Conservation (phyloP, 2,888 invertebrate genomes). For the Trissoscelio sp. region DNA sequence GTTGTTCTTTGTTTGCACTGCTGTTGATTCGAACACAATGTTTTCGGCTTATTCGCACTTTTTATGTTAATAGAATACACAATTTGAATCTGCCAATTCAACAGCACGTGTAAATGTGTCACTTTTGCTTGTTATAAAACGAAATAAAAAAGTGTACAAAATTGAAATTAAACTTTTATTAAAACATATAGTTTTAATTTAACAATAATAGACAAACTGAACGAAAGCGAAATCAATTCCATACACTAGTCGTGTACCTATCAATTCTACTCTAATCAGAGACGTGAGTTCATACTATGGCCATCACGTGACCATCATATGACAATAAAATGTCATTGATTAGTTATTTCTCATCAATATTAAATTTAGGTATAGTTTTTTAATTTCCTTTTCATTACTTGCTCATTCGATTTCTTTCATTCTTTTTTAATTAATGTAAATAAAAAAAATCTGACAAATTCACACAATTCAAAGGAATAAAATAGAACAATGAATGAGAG, state of each 20-base stretch:
- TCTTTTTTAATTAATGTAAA: too few species aligned
- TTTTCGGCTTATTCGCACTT: constrained; percentile 40
- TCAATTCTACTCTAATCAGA: too few species aligned
- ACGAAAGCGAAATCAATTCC: constrained; percentile 12
- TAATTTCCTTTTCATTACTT: too few species aligned
- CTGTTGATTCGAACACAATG: constrained; percentile 15
- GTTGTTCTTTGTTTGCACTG: constrained; percentile 31
- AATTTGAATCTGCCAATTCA: constrained; percentile 11
- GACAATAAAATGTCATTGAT: too few species aligned
- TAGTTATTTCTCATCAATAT: too few species aligned
- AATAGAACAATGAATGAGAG: not conserved
- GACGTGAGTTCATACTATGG: too few species aligned
- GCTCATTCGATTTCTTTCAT: too few species aligned
- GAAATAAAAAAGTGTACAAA: not conserved
- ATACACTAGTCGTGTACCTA: not conserved
- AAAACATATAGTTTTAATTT: too few species aligned
- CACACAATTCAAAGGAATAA: not conserved
- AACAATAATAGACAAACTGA: not conserved
- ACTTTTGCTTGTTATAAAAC: constrained; percentile 1
- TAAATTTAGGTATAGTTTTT: too few species aligned
- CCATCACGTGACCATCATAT: too few species aligned
- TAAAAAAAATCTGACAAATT: not conserved
- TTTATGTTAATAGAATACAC: constrained; percentile 39
- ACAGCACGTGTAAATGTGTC: not conserved
- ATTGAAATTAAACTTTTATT: too few species aligned